Evolutionary conservation across 2,797 vertebrate species (phyloP).

Genomic region (Acridotheres tristis): DNA sequence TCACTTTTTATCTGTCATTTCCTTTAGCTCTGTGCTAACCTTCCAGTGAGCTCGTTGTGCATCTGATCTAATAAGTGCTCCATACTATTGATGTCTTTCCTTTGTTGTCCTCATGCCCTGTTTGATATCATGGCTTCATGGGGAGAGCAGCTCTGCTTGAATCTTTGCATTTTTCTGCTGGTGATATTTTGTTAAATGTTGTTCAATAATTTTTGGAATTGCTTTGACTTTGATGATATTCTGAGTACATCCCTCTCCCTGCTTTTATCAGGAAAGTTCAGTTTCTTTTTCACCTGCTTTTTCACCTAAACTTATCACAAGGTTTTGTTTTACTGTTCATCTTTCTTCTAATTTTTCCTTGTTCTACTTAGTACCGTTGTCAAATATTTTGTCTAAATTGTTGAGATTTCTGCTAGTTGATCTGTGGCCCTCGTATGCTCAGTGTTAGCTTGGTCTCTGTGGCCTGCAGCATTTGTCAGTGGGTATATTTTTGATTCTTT

Average conservation of each 20-base stretch:
- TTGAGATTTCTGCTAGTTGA: not conserved
- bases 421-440: not conserved
- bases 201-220: not conserved
- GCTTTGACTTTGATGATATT: constrained; percentile 24
- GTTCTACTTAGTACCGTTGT: not conserved
- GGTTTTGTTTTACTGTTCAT: not conserved
- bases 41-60: not conserved
- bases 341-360: not conserved
- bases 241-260: not conserved
- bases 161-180: constrained; percentile 22
- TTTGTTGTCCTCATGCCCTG: not conserved
- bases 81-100: not conserved
- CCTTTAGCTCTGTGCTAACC: not conserved
- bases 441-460: not conserved
- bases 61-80: not conserved
- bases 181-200: constrained; percentile 29
- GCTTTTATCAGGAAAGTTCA: not conserved
- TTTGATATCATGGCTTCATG: not conserved
- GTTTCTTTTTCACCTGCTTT: not conserved
- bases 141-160: not conserved
- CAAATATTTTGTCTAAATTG: not conserved
- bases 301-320: not conserved
- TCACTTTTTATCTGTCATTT: not conserved
- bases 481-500: not conserved
- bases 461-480: not conserved